A percentile compares a stretch with the other conserved stretches of the same genome.
These are phyloP conservation scores for Tetraodon nigroviridis DNA, from an alignment of 2,113 vertebrate species.

Conservation along the genomic window DNA sequence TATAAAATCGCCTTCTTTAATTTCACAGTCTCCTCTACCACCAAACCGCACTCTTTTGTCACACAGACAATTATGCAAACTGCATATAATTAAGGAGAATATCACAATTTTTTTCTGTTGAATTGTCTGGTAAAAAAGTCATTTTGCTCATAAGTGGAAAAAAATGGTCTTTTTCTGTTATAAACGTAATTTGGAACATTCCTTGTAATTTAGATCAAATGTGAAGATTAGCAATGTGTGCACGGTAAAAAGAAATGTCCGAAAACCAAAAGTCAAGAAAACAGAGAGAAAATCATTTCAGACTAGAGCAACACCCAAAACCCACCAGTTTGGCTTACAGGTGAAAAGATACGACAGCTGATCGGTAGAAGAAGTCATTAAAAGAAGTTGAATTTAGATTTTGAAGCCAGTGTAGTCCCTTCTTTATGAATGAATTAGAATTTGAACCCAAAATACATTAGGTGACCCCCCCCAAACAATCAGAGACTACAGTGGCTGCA, in stretches of 20 bases:
- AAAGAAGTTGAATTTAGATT: conserved; percentile 31
- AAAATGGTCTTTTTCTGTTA: not conserved
- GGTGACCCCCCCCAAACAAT: too few species aligned
- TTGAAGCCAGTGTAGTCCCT: not conserved
- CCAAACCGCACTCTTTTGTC: not conserved
- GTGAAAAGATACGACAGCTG: not conserved
- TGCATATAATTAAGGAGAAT: not conserved
- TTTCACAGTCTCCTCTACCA: not conserved
- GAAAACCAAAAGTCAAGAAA: not conserved
- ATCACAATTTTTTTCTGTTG: not conserved
- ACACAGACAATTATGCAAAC: not conserved
- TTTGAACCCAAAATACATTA: too few species aligned
- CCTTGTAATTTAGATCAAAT: too few species aligned
- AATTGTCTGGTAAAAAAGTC: not conserved
- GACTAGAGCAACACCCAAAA: conserved; percentile 2
- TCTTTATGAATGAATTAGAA: not conserved
- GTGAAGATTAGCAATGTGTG: not conserved
- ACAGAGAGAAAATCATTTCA: conserved; percentile 1
- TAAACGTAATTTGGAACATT: not conserved
- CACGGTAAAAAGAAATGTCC: not conserved
- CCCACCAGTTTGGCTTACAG: not conserved
- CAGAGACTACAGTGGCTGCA: not conserved
- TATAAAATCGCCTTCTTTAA: too few species aligned
- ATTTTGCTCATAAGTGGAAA: not conserved
- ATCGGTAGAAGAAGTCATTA: conserved; percentile 43